These are phyloP conservation scores for Trypoxylus dichotomus DNA, from an alignment of 1,140 invertebrate species.

Conservation along the genomic window DNA sequence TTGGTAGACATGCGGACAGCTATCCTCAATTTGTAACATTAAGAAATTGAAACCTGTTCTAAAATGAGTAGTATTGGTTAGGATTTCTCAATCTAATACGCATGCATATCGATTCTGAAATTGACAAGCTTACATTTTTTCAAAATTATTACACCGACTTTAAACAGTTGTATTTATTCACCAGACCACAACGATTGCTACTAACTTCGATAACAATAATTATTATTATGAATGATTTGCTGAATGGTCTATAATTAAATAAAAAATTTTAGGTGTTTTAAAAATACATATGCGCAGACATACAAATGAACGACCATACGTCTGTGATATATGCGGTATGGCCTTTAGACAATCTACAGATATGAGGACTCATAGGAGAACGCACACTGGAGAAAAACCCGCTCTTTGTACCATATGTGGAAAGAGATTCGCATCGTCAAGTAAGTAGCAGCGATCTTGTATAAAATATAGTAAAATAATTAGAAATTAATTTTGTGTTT, in stretches of 20 bases:
- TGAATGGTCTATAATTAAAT: neutral
- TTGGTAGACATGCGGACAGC: too few species aligned
- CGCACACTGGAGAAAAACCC: slow-evolving; percentile 35
- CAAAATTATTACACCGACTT: too few species aligned
- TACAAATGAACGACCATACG: slow-evolving; percentile 63
- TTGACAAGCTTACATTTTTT: too few species aligned
- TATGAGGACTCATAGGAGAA: slow-evolving; percentile 38
- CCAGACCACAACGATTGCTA: too few species aligned
- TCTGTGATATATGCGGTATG: slow-evolving; percentile 62
- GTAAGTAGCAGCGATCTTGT: slow-evolving; percentile 22
- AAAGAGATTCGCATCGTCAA: slow-evolving; percentile 39
- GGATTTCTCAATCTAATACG: too few species aligned
- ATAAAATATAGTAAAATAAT: too few species aligned
- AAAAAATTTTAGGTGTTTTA: slow-evolving; percentile 37
- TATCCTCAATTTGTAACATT: too few species aligned
- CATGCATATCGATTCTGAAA: too few species aligned
- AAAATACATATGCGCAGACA: slow-evolving; percentile 57
- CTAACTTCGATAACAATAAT: neutral
- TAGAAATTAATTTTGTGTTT: too few species aligned
- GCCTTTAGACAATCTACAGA: slow-evolving; percentile 56
- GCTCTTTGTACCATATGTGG: slow-evolving; percentile 39
- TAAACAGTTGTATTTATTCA: too few species aligned
- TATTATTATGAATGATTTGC: neutral
- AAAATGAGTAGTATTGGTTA: too few species aligned
- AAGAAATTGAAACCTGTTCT: too few species aligned